A percentile compares a stretch with the other conserved stretches of the same genome.
These are phyloP conservation scores for Rutpela maculata DNA, from an alignment of 2,888 invertebrate genomes.

Conservation along the genomic window DNA sequence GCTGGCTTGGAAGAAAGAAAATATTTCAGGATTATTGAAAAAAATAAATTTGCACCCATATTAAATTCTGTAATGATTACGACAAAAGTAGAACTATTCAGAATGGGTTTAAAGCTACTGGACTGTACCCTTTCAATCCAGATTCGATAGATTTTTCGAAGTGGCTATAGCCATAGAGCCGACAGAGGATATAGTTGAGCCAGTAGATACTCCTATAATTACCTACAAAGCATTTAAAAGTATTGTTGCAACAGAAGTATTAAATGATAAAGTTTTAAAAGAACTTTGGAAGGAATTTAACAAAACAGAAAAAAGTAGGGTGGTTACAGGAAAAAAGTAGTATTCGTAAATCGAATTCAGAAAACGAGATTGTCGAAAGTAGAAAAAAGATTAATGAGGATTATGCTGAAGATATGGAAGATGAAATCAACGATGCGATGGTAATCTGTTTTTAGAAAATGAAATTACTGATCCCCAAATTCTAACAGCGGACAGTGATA, in stretches of 20 bases:
- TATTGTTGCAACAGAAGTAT: background rate
- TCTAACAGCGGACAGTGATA: no score
- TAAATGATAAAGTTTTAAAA: background rate
- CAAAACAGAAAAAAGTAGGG: background rate
- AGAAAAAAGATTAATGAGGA: background rate
- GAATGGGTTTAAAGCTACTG: background rate
- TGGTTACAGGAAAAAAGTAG: no score
- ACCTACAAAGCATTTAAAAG: conserved; percentile 13
- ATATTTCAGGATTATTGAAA: background rate
- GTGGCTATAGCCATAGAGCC: no score
- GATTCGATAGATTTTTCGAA: conserved; percentile 1
- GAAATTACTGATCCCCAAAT: no score
- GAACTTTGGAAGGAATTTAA: background rate
- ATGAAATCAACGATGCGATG: no score
- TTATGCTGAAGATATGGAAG: no score
- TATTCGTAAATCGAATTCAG: background rate
- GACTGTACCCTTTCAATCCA: background rate
- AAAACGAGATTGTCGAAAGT: background rate
- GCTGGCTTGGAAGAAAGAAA: background rate
- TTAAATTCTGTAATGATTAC: conserved; percentile 2
- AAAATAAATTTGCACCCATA: background rate
- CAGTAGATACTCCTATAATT: background rate
- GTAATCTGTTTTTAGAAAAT: no score
- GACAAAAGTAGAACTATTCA: background rate
- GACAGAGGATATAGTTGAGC: background rate